Conservation (phyloP, 2,113 vertebrate species). For the Heptranchias perlo region DNA sequence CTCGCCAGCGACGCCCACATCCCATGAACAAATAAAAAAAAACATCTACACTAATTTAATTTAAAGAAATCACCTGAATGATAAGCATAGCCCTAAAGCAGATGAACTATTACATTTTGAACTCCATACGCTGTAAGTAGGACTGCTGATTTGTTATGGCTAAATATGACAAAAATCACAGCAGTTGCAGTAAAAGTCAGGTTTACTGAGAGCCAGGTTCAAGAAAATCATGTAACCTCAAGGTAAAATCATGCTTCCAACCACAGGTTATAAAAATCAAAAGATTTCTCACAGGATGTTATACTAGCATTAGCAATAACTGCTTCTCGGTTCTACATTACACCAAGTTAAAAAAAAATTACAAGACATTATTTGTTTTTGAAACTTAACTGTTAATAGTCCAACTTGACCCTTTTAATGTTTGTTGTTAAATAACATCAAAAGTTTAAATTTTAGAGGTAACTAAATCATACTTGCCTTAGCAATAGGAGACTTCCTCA, state of each 20-base stretch:
- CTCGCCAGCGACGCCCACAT: too few species aligned
- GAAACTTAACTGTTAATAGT: not conserved
- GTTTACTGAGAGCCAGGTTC: not conserved
- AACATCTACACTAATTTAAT: not conserved
- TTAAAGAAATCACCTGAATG: not conserved
- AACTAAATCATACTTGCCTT: constrained; percentile 62
- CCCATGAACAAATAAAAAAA: too few species aligned
- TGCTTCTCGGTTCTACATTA: not conserved
- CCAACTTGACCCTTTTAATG: not conserved
- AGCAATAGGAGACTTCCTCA: constrained; percentile 94
- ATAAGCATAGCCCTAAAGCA: not conserved
- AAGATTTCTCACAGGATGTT: not conserved
- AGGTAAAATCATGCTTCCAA: not conserved
- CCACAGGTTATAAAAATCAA: not conserved
- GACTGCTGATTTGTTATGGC: not conserved
- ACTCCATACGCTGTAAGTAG: not conserved
- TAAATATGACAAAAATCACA: not conserved
- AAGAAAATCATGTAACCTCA: not conserved
- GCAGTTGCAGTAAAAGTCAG: not conserved
- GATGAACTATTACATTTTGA: not conserved
- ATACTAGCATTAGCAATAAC: not conserved
- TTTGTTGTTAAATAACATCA: not conserved
- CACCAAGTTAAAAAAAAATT: not conserved
- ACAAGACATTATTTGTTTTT: not conserved
- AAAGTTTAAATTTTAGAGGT: too few species aligned